Evolutionary conservation across 1,140 invertebrate species (phyloP).

Genomic region (Hirudo medicinalis): DNA sequence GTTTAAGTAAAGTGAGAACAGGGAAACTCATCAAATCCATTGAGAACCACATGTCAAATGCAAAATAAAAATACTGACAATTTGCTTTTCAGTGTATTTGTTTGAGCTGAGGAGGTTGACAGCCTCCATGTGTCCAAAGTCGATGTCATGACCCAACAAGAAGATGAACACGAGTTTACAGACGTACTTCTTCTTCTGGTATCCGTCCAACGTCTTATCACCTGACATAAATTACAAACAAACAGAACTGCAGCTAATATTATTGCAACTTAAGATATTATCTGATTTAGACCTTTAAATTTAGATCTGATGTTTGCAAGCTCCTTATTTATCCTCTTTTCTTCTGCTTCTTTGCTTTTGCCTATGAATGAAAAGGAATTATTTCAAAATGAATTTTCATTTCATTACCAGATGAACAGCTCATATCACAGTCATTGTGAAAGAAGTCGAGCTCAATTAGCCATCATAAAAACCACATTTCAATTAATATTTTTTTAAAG

Average conservation of each 20-base stretch:
- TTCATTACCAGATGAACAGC: neutral
- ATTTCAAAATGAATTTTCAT: neutral
- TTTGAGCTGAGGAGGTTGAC: slow-evolving; percentile 98
- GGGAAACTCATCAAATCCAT: neutral
- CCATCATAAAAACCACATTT: neutral
- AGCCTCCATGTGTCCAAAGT: slow-evolving; percentile 99
- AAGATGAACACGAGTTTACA: slow-evolving; percentile 99
- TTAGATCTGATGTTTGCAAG: slow-evolving; percentile 78
- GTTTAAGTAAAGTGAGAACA: neutral
- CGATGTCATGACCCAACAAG: slow-evolving; percentile 93
- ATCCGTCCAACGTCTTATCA: slow-evolving; percentile 97
- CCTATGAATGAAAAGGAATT: slow-evolving; percentile 29
- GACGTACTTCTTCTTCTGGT: slow-evolving; percentile 99
- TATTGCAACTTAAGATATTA: too few relatives aligned
- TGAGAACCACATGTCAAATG: neutral
- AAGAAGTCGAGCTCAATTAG: neutral
- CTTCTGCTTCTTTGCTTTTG: slow-evolving; percentile 99
- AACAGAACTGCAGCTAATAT: too few relatives aligned
- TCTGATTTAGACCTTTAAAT: slow-evolving; percentile 8
- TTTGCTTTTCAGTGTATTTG: slow-evolving; percentile 99
- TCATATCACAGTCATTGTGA: neutral
- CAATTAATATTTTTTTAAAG: neutral
- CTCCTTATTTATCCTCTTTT: slow-evolving; percentile 99
- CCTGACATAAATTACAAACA: slow-evolving; percentile 40
- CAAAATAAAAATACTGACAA: slow-evolving; percentile 39